Percentiles rank a stretch among this genome's conserved stretches.
These are phyloP conservation scores for Thrips palmi DNA, from an alignment of 1,140 invertebrate species.

Conservation along the genomic window DNA sequence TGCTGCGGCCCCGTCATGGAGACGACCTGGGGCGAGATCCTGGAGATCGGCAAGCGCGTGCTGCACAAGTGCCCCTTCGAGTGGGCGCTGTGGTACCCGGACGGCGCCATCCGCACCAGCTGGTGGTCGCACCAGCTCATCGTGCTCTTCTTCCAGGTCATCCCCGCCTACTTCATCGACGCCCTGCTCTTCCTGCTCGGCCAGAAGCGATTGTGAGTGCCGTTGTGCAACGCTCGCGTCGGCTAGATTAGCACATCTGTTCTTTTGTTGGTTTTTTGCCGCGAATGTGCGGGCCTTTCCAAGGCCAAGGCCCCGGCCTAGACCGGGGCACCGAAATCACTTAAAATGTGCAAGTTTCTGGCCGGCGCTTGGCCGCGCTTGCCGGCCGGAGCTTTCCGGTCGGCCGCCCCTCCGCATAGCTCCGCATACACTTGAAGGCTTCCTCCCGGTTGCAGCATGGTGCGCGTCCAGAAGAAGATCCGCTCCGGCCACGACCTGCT, in stretches of 20 bases:
- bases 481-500: slow-evolving; percentile 31
- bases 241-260: no score
- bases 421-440: no score
- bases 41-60: slow-evolving; percentile 21
- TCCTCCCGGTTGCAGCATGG: slow-evolving; percentile 30
- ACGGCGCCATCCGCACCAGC: slow-evolving; percentile 36
- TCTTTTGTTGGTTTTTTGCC: no score
- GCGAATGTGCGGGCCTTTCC: no score
- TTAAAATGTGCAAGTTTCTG: no score
- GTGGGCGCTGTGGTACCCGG: slow-evolving; percentile 40
- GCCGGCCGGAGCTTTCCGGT: no score
- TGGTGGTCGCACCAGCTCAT: slow-evolving; percentile 29
- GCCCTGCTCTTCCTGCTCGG: slow-evolving; percentile 31
- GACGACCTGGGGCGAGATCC: slow-evolving; percentile 48
- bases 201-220: slow-evolving; percentile 43
- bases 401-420: no score
- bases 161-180: slow-evolving; percentile 43
- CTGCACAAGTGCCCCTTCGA: slow-evolving; percentile 31
- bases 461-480: slow-evolving; percentile 30
- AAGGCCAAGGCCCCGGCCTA: no score
- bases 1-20: slow-evolving; percentile 42
- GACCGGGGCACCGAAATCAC: no score
- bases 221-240: no score
- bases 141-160: slow-evolving; percentile 34
- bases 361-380: no score